Evolutionary conservation across 1,140 invertebrate species (phyloP).

Genomic region (Drosophila seguyi): DNA sequence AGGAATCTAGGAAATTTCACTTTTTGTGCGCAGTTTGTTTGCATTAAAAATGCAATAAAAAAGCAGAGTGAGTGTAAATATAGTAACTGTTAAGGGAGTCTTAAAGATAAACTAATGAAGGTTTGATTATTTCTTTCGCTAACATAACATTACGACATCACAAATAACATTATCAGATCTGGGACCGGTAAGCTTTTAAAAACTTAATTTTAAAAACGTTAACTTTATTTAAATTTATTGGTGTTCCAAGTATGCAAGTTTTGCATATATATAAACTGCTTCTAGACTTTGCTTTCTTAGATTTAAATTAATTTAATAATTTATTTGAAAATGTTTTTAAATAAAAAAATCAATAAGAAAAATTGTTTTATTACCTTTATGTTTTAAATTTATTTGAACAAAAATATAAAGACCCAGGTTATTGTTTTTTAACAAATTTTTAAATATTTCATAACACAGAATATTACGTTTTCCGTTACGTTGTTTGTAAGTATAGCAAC

Average conservation of each 20-base stretch:
- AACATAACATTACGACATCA: constrained; percentile 5
- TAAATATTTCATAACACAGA: no score
- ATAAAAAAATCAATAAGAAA: no score
- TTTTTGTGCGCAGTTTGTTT: constrained; percentile 57
- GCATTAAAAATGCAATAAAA: constrained; percentile 30
- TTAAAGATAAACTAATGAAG: constrained; percentile 23
- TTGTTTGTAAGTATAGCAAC: no score
- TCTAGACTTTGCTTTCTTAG: background rate
- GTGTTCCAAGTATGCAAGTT: no score
- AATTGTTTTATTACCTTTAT: no score
- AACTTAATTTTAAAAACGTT: no score
- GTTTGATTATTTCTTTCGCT: background rate
- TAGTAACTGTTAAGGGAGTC: constrained; percentile 3
- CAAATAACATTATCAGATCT: background rate
- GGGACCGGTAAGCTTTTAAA: background rate
- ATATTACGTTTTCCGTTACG: no score
- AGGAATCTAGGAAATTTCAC: constrained; percentile 65
- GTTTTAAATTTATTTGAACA: background rate
- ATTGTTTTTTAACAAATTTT: no score
- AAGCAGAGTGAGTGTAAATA: constrained; percentile 5
- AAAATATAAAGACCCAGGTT: background rate
- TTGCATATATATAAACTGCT: no score
- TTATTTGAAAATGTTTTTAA: background rate
- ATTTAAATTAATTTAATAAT: background rate
- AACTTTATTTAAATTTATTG: no score